These are phyloP conservation scores for Pheosia gnoma DNA, from an alignment of 2,888 invertebrate genomes.

Conservation along the genomic window DNA sequence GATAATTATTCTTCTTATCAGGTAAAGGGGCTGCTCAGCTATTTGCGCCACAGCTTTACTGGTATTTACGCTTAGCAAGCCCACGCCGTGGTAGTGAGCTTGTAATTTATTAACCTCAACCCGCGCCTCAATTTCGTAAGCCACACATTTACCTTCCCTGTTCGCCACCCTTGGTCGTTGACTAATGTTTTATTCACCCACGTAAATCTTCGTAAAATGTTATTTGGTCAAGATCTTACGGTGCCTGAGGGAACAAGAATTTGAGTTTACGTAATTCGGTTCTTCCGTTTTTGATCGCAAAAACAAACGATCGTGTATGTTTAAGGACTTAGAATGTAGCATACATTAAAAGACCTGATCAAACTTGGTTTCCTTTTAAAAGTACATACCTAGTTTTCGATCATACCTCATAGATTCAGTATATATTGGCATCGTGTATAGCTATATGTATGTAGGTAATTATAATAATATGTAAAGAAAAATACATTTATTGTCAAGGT, in stretches of 20 bases:
- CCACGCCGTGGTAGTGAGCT: slow-evolving; percentile 1
- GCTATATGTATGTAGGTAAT: too few relatives aligned
- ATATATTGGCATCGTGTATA: too few relatives aligned
- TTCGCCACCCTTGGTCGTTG: slow-evolving; percentile 7
- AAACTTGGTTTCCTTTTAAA: not conserved
- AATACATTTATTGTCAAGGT: too few relatives aligned
- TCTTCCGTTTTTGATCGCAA: not conserved
- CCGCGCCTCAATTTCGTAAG: slow-evolving; percentile 10
- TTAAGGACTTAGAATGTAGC: not conserved
- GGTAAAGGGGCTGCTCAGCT: not conserved
- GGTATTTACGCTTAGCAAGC: slow-evolving; percentile 7
- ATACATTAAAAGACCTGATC: not conserved
- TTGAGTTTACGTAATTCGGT: not conserved
- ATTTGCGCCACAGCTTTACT: slow-evolving; percentile 1
- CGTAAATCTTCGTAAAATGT: slow-evolving; percentile 9
- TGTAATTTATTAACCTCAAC: slow-evolving; percentile 19
- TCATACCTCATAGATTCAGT: too few relatives aligned
- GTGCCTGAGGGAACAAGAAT: not conserved
- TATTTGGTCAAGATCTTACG: slow-evolving; percentile 1
- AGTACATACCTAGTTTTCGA: too few relatives aligned
- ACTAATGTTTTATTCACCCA: slow-evolving; percentile 27
- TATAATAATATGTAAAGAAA: too few relatives aligned
- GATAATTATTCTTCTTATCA: slow-evolving; percentile 5
- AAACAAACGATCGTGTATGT: not conserved
- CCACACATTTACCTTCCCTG: slow-evolving; percentile 13